phyloP scores from a whole-genome alignment of 2,113 vertebrate genomes.

The Rhinichthys klamathensis region DNA sequence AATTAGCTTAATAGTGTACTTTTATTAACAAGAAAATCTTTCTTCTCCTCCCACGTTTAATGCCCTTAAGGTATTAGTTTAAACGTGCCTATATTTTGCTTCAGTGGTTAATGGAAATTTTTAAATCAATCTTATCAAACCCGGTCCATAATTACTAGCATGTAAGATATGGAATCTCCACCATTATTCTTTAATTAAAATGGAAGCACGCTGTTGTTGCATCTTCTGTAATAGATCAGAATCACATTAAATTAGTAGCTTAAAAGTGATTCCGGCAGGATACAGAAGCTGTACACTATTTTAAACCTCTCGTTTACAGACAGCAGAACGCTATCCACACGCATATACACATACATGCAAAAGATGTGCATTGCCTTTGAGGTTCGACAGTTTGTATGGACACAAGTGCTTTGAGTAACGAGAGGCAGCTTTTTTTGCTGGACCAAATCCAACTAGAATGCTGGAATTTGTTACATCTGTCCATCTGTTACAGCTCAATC shows the following conservation, averaged over 20 bases:
- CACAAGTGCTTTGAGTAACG: conserved; percentile 26
- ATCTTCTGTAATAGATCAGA: conserved; percentile 43
- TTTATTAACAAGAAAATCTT: background rate
- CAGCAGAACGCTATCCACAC: background rate
- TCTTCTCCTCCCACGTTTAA: background rate
- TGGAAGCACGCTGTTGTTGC: conserved; percentile 50
- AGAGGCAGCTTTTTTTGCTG: conserved; percentile 7
- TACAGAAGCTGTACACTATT: background rate
- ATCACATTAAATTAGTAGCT: conserved; percentile 9
- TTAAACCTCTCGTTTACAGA: background rate
- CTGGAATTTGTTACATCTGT: too few species aligned
- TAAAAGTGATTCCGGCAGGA: background rate
- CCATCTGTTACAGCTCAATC: conserved; percentile 30
- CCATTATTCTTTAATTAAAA: conserved; percentile 73
- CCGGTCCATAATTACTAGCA: conserved; percentile 66
- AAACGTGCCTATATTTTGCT: conserved; percentile 10
- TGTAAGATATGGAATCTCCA: conserved; percentile 72
- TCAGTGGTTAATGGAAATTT: conserved; percentile 67
- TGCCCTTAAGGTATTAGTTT: background rate
- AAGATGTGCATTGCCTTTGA: background rate
- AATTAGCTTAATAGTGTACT: background rate
- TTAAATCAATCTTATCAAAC: conserved; percentile 69
- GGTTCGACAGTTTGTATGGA: conserved; percentile 12
- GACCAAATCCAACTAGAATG: conserved; percentile 18
- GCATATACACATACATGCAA: background rate